Base-by-base conservation (phyloP, 2,113 vertebrate species). In the Spilogale gracilis region DNA sequence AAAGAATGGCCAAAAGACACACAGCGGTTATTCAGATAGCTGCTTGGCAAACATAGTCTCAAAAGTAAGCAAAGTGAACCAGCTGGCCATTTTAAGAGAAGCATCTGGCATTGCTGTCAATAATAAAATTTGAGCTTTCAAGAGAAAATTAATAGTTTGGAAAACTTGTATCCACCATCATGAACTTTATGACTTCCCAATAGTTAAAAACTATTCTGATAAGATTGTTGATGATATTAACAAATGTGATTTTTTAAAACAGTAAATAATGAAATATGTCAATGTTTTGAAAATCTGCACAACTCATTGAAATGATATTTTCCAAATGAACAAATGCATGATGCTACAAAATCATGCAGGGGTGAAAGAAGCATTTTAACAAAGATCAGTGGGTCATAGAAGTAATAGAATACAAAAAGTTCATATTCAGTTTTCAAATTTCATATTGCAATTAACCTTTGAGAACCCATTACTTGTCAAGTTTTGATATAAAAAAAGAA, bases 101-200 rank as follows among this genome's bases (percentile, higher is more conserved):
- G 7, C 27, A 88, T 27, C 30, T 48, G 56, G 94, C 7, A 74
- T 30, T 94, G 52, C 86, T 82, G 6, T 94, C 65, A 93, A 88
- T 89, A 96, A 93, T 86, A 95, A 96, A 97, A 73, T 94, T 94
- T 58, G 71, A 89, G 30, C 54, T 96, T 96, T 97, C 14, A 96
- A 76, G 78, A 83, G 74, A 87, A 95, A 94, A 94, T 81, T 71
- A 95, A 30, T 71, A 83, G 30, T 92, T 89, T 85, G 38, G 81
- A 91, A 91, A 93, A 92, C 63, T 83, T 74, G 5, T 81, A 6
- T 84, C 14, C 5, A 93, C 48, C 32, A 91, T 48, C 56, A 30
- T 58, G n/a, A 92, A 38, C 38, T 45, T 96, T 27, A 87, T 86
- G 50, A 6, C 63, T 95, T 94, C 58, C 52, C 25, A 82, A 10